Evolutionary conservation across 2,797 vertebrate genomes (phyloP), one percentile per base, ranked within the genome.

Genomic region (Staurois parvus): DNA sequence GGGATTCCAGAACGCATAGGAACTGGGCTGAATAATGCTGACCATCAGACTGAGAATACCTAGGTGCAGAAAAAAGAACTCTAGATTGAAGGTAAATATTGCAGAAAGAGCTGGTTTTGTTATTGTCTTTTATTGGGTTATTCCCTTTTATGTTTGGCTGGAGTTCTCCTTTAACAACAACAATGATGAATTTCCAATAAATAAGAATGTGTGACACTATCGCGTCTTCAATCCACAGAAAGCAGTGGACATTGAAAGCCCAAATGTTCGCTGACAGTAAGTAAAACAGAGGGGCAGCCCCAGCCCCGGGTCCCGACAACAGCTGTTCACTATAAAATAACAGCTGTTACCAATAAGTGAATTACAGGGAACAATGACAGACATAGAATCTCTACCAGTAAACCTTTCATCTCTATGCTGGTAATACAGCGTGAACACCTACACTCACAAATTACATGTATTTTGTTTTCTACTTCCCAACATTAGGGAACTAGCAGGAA

Each of bases 281-380:
- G 1, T 5, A 6, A 64, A 64, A 64, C 24, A 24, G 9, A 64
- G 9, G 59, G n/a, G 26, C 48, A 19, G 42, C 11, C 6, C 56
- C 59, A 21, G 56, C 56, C 21, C 8, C 59, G 10, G 59, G 59
- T 64, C 59, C n/a, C n/a, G 19, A 17, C 37, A 30, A 30, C 77
- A 79, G 64, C 64, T 79, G 62, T 45, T 67, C 9, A 45, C 76
- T 68, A 79, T 79, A 68, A 68, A 79, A 79, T 67, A 48, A 67
- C 76, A 79, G 34, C 32, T 79, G 76, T 79, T 45, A 64, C 28
- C 7, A 45, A 19, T 19, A 68, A 68, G 32, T 24, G 45, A 30
- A 79, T 79, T 79, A 69, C 64, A 79, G 64, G 75, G 76, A 64
- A 9, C 9, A 68, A 4, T 24, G 62, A 64, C 12, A 68, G 28